Conservation (phyloP, 2,113 vertebrate genomes). For the Pyxicephalus adspersus region DNA sequence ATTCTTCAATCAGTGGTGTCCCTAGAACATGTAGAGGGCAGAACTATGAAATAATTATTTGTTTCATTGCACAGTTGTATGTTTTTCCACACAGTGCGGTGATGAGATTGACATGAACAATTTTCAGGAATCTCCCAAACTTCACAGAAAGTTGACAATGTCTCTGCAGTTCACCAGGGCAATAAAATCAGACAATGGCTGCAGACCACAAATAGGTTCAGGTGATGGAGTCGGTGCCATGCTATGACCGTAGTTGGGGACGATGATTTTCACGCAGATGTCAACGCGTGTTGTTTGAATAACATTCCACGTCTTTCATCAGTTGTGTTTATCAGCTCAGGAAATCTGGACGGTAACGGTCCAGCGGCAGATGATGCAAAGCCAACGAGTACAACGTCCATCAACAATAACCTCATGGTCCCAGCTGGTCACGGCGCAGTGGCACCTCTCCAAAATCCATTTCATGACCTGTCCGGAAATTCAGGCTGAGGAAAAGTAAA, state of each 20-base stretch:
- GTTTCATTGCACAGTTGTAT: too few relatives aligned
- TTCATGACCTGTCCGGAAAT: not conserved
- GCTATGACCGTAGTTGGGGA: constrained; percentile 4
- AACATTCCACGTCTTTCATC: not conserved
- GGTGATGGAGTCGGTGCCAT: not conserved
- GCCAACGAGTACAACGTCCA: not conserved
- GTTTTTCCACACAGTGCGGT: not conserved
- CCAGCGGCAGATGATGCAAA: not conserved
- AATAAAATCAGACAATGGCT: not conserved
- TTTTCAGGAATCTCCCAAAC: not conserved
- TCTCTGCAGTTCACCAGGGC: not conserved
- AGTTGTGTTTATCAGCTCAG: not conserved
- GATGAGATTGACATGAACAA: not conserved
- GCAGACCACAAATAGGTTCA: not conserved
- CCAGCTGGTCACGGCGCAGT: not conserved
- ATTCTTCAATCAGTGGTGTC: too few relatives aligned
- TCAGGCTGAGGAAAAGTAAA: not conserved
- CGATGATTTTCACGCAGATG: not conserved
- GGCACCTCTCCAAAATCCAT: not conserved
- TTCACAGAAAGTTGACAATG: constrained; percentile 29
- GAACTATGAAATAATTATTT: too few relatives aligned
- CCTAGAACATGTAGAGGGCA: too few relatives aligned
- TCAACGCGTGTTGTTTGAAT: not conserved
- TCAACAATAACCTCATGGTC: constrained; percentile 5
- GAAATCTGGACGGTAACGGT: not conserved